Evolutionary conservation across 2,888 invertebrate genomes (phyloP).

Genomic region (Tenthredo distinguenda): DNA sequence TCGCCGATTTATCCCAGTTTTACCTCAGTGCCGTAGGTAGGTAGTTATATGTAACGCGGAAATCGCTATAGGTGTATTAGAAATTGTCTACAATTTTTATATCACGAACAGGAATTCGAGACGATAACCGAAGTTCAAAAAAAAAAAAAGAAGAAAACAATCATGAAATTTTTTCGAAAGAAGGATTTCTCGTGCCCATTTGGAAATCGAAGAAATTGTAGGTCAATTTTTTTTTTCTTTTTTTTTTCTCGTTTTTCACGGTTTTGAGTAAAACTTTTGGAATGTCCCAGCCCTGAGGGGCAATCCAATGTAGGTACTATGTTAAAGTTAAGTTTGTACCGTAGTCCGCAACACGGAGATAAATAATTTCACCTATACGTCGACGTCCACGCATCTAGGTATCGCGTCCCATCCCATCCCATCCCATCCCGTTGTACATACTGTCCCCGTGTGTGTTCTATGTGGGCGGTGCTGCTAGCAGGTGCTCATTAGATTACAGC

Average conservation of each 20-base stretch:
- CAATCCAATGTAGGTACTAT: neutral
- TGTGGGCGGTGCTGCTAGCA: slow-evolving; percentile 74
- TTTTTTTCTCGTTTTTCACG: no score
- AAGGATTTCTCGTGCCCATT: no score
- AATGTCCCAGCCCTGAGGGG: neutral
- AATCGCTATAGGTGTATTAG: neutral
- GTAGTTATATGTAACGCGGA: neutral
- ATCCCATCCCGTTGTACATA: no score
- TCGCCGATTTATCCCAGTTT: neutral
- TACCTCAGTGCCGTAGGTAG: no score
- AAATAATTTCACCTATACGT: neutral
- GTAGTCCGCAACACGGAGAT: neutral
- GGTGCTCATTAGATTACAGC: slow-evolving; percentile 75
- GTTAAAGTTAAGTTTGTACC: neutral
- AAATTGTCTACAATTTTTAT: neutral
- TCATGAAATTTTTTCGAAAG: neutral
- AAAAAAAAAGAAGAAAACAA: neutral
- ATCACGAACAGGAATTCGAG: neutral
- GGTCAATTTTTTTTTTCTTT: neutral
- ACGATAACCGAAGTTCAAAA: neutral
- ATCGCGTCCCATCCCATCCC: no score
- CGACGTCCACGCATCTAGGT: neutral
- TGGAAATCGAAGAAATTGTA: neutral
- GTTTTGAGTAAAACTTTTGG: neutral
- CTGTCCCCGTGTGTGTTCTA: slow-evolving; percentile 36